These are phyloP conservation scores for Pollenia griseotomentosa DNA, from an alignment of 2,888 invertebrate species.

Conservation along the genomic window DNA sequence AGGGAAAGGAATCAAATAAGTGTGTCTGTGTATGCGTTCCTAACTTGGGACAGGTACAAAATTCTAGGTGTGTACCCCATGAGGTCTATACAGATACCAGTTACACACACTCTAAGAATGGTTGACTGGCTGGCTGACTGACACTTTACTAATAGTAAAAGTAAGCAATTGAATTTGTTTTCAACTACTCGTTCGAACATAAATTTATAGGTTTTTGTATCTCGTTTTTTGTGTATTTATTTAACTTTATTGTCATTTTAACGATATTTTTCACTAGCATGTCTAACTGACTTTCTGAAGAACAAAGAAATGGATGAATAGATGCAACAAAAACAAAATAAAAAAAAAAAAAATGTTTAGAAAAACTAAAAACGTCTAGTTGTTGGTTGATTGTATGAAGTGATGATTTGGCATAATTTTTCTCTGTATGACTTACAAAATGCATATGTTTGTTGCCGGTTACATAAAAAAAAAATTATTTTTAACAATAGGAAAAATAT, in stretches of 20 bases:
- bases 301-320: constrained; percentile 23
- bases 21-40: constrained; percentile 3
- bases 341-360: not conserved
- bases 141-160: constrained; percentile 58
- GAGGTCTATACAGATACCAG: constrained; percentile 45
- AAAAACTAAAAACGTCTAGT: constrained; percentile 50
- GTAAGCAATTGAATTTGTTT: constrained; percentile 66
- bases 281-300: constrained; percentile 48
- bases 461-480: constrained; percentile 6
- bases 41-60: constrained; percentile 65
- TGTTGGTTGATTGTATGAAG: constrained; percentile 29
- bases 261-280: constrained; percentile 60
- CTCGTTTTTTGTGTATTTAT: constrained; percentile 2
- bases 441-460: constrained; percentile 49
- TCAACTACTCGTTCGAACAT: not conserved
- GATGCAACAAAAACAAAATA: not conserved
- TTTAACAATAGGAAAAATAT: constrained; percentile 40
- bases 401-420: constrained; percentile 70
- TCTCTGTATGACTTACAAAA: constrained; percentile 47
- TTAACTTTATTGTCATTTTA: constrained; percentile 65
- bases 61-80: constrained; percentile 68
- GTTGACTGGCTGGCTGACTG: constrained; percentile 58
- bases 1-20: constrained; percentile 40
- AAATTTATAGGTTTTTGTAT: constrained; percentile 10
- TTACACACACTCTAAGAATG: constrained; percentile 14